Base-by-base conservation (phyloP, 1,140 invertebrate species). In the Heterodera carotae region DNA sequence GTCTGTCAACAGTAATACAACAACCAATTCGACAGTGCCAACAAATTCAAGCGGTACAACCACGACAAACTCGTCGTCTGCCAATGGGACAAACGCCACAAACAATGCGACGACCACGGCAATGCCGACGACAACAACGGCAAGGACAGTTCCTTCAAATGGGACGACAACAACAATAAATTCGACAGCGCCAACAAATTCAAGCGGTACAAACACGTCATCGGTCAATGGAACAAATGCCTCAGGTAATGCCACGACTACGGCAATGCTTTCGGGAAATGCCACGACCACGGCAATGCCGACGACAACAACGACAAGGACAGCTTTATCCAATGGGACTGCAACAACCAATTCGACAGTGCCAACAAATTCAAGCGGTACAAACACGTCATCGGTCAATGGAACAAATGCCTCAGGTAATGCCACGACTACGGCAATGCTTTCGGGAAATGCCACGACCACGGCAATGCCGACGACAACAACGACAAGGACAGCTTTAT, bases 1-100 rank as follows among this genome's bases (percentile, higher is more conserved):
- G 12, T 56, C 22, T 22, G 48, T 22, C 7, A 25, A 25, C 70
- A 39, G 33, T 69, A n/a, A n/a, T n/a, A n/a, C n/a, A n/a, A 33
- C 68, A 33, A 72, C 25, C 3, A 62, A 7, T 2, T 10, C 34
- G 36, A 25, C 69, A 29, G 18, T 22, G 34, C 8, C 56, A 2
- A 2, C 18, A 62, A 73, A 15, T 73, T 73, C 71, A 29, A 73
- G 12, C 31, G 33, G 48, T 73, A 59, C 70, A 59, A 39, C 71
- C 22, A n/a, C 8, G 10, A 29, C 12, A 29, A 25, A 33, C 15
- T 25, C 27, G 2, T 29, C n/a, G 4, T 7, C 33, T 7, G 25
- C 10, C 5, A 0, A 0, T 4, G 22, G 31, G 6, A 62, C 72
- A 31, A 73, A 73, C n/a, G 7, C 39, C 27, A n/a, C 66, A 27